Percentiles rank a stretch among this genome's conserved stretches.
Evolutionary conservation across 2,797 vertebrate species (phyloP).

Genomic region (Cryptoblepharus egeriae): DNA sequence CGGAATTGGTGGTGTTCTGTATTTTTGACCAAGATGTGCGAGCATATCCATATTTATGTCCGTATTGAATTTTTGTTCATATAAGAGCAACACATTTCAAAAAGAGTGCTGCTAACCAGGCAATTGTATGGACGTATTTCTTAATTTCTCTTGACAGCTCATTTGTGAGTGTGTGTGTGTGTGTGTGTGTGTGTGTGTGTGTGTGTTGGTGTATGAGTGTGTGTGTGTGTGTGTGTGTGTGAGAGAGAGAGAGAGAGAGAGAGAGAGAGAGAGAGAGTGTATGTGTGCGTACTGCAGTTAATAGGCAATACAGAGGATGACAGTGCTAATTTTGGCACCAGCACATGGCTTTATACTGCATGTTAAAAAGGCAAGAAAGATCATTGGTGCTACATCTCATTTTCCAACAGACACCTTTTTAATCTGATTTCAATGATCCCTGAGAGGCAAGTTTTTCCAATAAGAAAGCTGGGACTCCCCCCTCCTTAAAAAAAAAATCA

Average conservation of each 20-base stretch:
- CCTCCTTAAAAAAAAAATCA: neutral
- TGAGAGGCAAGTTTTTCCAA: constrained; percentile 47
- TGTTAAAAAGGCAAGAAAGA: constrained; percentile 18
- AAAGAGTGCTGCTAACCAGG: constrained; percentile 28
- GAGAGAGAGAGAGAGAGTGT: no score
- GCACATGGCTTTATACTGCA: constrained; percentile 37
- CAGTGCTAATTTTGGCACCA: constrained; percentile 70
- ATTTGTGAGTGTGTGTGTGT: neutral
- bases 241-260: no score
- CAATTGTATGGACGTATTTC: constrained; percentile 55
- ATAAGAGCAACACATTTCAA: constrained; percentile 37
- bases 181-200: neutral
- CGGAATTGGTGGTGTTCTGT: constrained; percentile 45
- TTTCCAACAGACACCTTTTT: constrained; percentile 28
- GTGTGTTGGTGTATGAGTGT: neutral
- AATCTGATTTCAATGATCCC: constrained; percentile 23
- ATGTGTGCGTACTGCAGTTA: constrained; percentile 54
- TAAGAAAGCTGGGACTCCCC: neutral
- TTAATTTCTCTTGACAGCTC: constrained; percentile 22
- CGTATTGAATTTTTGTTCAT: constrained; percentile 45
- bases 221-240: neutral
- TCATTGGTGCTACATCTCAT: constrained; percentile 14
- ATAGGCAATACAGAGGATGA: constrained; percentile 60
- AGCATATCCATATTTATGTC: constrained; percentile 9
- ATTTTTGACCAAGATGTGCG: constrained; percentile 15